phyloP scores from a whole-genome alignment of 2,113 vertebrate genomes.

The Apeltes quadracus region DNA sequence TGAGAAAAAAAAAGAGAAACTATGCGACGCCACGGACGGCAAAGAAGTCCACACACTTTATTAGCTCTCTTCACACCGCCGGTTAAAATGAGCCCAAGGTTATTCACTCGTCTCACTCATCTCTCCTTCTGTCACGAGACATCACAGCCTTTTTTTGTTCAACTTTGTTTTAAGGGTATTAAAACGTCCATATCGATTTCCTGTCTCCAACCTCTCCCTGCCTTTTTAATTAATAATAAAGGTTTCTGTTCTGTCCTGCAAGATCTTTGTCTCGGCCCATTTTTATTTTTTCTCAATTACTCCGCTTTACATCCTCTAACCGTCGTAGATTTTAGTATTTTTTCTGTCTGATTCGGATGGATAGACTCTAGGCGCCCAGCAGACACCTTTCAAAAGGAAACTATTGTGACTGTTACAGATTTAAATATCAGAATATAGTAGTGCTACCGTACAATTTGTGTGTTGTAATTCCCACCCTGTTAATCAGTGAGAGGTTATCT shows the following conservation, averaged over 20 bases:
- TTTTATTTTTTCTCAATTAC: not conserved
- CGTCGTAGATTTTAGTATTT: not conserved
- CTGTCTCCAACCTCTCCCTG: slow-evolving; percentile 17
- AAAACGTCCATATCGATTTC: slow-evolving; percentile 49
- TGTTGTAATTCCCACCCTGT: slow-evolving; percentile 1
- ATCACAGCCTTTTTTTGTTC: slow-evolving; percentile 23
- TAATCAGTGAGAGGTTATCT: slow-evolving; percentile 9
- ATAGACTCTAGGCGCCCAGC: slow-evolving; percentile 1
- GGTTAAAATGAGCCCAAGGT: slow-evolving; percentile 57
- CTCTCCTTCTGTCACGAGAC: not conserved
- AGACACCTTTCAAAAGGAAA: not conserved
- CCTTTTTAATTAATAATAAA: slow-evolving; percentile 24
- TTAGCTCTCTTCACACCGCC: slow-evolving; percentile 33
- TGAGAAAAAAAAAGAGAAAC: slow-evolving; percentile 53
- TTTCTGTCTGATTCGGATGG: not conserved
- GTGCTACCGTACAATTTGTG: not conserved
- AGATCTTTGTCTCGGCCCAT: slow-evolving; percentile 14
- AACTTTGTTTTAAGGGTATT: slow-evolving; percentile 52
- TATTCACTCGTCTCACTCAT: slow-evolving; percentile 23
- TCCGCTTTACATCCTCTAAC: not conserved
- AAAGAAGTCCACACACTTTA: slow-evolving; percentile 33
- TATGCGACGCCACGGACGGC: slow-evolving; percentile 6
- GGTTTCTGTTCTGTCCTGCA: slow-evolving; percentile 22
- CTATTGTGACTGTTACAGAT: slow-evolving; percentile 2
- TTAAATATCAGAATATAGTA: slow-evolving; percentile 4